Evolutionary conservation across 1,140 invertebrate genomes (phyloP), one percentile per base, ranked within the genome.

Genomic region (Harpegnathos saltator): DNA sequence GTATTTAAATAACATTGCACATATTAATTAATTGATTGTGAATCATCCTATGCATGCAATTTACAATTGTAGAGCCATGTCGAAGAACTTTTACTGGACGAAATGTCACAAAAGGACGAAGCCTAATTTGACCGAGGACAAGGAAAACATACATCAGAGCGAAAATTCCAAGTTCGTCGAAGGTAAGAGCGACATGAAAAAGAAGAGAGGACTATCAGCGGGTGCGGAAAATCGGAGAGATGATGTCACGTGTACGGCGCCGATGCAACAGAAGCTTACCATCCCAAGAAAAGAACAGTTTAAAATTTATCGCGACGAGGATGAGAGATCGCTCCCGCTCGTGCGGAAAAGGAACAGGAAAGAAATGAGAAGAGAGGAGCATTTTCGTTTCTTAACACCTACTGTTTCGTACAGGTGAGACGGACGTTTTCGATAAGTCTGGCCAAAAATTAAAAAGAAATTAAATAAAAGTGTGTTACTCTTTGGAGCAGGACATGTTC

Each of bases 241-340:
- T 24, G 19, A 0, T 19, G 4, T 7, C 0, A 17, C 14, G 26
- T 0, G 22, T n/a, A 61, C 56, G 11, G 17, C 14, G 3, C 3
- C 26, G 12, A 0, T n/a, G n/a, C n/a, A 3, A 14, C 2, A 52
- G 15, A 48, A 1, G 0, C 0, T 17, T 15, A 4, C 1, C 33
- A 33, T 33, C 12, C 4, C 11, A 1, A 54, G 62, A 3, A 72
- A 65, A 12, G 5, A 24, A 0, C 26, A 24, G 1, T 86, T 86
- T 15, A n/a, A 29, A 1, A 15, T 87, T 3, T 69, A 86, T 4
- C 26, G 17, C 29, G 85, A 87, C 2, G n/a, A 50, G 0, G 7
- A 15, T 0, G 44, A 0, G 1, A 26, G 52, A 22, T 66, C 81
- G 56, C 26, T 44, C 0, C 3, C 74, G 0, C 74, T 61, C 3